These are phyloP conservation scores for Drosophila pseudoananassae DNA, from an alignment of 1,140 invertebrate species.

Conservation along the genomic window DNA sequence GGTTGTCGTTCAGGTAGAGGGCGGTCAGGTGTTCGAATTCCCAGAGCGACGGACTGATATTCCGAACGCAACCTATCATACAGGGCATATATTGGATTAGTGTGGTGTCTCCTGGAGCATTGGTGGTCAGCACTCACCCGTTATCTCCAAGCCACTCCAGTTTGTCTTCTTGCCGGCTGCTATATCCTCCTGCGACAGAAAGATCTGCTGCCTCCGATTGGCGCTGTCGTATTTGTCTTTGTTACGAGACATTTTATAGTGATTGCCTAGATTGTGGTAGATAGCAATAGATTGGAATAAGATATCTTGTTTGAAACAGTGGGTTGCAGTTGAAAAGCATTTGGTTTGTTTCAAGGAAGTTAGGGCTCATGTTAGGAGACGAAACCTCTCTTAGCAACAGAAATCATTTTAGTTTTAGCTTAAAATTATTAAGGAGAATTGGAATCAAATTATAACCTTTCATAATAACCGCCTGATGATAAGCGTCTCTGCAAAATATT, in stretches of 20 bases:
- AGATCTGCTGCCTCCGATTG: conserved; percentile 92
- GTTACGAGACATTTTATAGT: conserved; percentile 87
- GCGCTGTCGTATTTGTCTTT: conserved; percentile 90
- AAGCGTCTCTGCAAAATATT: conserved; percentile 84
- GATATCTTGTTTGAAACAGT: neutral
- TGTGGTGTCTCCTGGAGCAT: neutral
- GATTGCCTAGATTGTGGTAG: conserved; percentile 59
- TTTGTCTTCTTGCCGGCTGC: conserved; percentile 95
- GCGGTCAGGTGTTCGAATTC: conserved; percentile 95
- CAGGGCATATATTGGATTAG: conserved; percentile 62
- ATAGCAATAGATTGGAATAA: neutral
- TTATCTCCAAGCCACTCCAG: conserved; percentile 92
- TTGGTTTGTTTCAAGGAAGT: conserved; percentile 56
- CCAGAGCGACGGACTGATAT: conserved; percentile 95
- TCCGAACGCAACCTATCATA: conserved; percentile 94
- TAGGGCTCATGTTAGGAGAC: conserved; percentile 77
- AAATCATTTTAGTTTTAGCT: conserved; percentile 45
- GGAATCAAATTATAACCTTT: conserved; percentile 84
- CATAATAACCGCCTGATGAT: conserved; percentile 84
- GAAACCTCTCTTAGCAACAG: conserved; percentile 69
- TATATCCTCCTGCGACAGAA: conserved; percentile 96
- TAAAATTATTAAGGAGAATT: conserved; percentile 50
- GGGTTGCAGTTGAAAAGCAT: neutral
- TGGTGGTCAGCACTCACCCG: conserved; percentile 81
- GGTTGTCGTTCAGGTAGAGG: conserved; percentile 97